Base-by-base conservation (phyloP, 1,140 invertebrate species). In the Lucilia sericata region DNA sequence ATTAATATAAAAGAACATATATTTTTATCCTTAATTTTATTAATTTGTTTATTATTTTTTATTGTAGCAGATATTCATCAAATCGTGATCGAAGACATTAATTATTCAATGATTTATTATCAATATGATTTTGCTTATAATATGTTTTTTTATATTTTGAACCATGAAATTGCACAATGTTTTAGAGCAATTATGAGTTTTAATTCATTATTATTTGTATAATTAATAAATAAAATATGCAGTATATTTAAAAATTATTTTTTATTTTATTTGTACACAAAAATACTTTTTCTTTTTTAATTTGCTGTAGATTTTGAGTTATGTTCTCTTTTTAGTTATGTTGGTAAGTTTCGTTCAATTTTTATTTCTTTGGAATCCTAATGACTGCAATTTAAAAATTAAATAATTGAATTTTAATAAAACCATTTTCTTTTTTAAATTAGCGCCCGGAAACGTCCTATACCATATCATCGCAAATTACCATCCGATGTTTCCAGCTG, bases 401-500 rank as follows among this genome's bases (percentile, higher is more conserved):
- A 47, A 17, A 65, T 14, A 83, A 83, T 83, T 70, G 74, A 83
- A 83, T 83, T 42, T 83, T 4, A 74, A 14, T 82, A 13, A 12
- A 84, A 49, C 78, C 14, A 14, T 82, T n/a, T 36, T 82, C 82
- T 82, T 19, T 30, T 34, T 34, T 49, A 87, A 94, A 93, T 87
- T 92, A 98, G 97, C 92, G 97, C 96, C 85, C 94, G 97, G 86
- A 98, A 98, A 92, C 93, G 96, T 83, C 97, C 97, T 55, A 96
- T 98, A 87, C 96, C 96, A 78, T 97, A 97, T 93, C 95, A 97
- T 87, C 94, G 96, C 87, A 95, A 95, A 82, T 95, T 95, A 21
- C 95, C 95, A 14, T 94, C 95, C 9, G 94, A 96, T 83, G 93
- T 94, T 21, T 94, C 94, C 65, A 94, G 94, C 80, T 80, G 76